Percentiles rank a stretch among this genome's conserved stretches.
Conservation (phyloP, 1,140 invertebrate genomes). For the Amyelois transitella region DNA sequence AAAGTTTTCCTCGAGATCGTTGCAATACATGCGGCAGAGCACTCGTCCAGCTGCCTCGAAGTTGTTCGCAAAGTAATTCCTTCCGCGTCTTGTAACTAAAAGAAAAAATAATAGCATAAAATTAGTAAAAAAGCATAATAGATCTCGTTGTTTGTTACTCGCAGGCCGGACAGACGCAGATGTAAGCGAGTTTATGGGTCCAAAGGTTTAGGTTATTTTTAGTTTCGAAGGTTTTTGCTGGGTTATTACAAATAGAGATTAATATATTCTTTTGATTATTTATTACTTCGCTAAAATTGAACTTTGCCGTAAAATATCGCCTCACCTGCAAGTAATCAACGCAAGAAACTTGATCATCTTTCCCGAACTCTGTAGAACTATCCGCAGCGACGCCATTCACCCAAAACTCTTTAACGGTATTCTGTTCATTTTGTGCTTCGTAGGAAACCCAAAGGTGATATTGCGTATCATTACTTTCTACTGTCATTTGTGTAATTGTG, state of each 20-base stretch:
- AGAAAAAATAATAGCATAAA: not conserved
- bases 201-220: no score
- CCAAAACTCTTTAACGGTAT: slow-evolving; percentile 39
- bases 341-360: slow-evolving; percentile 43
- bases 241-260: no score
- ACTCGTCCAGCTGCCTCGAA: slow-evolving; percentile 27
- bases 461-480: slow-evolving; percentile 16
- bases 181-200: no score
- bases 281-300: no score
- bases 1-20: slow-evolving; percentile 74
- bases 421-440: slow-evolving; percentile 28
- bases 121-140: no score
- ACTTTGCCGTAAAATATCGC: no score
- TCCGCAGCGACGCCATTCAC: slow-evolving; percentile 34
- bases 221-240: no score
- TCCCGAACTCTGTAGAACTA: slow-evolving; percentile 28
- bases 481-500: slow-evolving; percentile 17
- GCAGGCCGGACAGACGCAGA: no score
- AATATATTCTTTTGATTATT: no score
- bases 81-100: slow-evolving; percentile 13
- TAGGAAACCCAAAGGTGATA: slow-evolving; percentile 44
- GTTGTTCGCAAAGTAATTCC: slow-evolving; percentile 39
- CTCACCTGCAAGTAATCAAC: slow-evolving; percentile 38
- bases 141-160: no score
- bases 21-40: slow-evolving; percentile 73